These are phyloP conservation scores for Stylophora pistillata DNA, from an alignment of 64 coral and sea anemone species.

Conservation along the genomic window DNA sequence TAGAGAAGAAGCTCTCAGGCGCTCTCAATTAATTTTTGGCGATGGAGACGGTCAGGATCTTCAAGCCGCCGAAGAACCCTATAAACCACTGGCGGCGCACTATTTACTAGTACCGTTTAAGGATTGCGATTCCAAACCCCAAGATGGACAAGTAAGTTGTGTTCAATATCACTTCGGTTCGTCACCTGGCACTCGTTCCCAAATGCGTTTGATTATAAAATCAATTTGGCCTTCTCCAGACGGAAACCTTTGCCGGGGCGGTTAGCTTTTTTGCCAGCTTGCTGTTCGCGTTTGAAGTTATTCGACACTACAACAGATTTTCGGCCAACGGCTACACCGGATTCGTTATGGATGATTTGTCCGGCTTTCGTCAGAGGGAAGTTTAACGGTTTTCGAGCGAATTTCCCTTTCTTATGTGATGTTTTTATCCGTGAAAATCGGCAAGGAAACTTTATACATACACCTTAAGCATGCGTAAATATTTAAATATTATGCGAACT, in stretches of 20 bases:
- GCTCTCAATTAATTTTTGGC: constrained; percentile 65
- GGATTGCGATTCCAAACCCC: constrained; percentile 78
- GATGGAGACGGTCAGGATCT: constrained; percentile 42
- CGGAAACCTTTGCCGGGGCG: constrained; percentile 19
- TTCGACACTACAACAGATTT: constrained; percentile 7
- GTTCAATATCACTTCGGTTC: constrained; percentile 49
- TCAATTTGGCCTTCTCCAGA: constrained; percentile 12
- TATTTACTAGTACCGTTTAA: constrained; percentile 95
- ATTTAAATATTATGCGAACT: constrained; percentile 96
- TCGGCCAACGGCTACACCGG: not conserved
- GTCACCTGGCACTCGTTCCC: constrained; percentile 21
- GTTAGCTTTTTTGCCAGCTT: constrained; percentile 50
- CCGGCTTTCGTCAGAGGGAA: not conserved
- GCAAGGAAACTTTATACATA: constrained; percentile 69
- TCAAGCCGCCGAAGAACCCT: constrained; percentile 37
- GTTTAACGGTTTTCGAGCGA: not conserved
- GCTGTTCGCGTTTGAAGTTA: constrained; percentile 46
- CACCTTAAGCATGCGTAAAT: constrained; percentile 87
- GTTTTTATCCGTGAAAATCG: constrained; percentile 41
- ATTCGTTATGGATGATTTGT: constrained; percentile 25
- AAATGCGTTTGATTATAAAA: constrained; percentile 40
- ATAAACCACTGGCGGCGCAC: constrained; percentile 61
- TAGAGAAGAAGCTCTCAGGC: constrained; percentile 70
- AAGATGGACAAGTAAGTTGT: constrained; percentile 86
- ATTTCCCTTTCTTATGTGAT: not conserved